Base-by-base conservation (phyloP, 2,113 vertebrate species). In the Gobius niger region DNA sequence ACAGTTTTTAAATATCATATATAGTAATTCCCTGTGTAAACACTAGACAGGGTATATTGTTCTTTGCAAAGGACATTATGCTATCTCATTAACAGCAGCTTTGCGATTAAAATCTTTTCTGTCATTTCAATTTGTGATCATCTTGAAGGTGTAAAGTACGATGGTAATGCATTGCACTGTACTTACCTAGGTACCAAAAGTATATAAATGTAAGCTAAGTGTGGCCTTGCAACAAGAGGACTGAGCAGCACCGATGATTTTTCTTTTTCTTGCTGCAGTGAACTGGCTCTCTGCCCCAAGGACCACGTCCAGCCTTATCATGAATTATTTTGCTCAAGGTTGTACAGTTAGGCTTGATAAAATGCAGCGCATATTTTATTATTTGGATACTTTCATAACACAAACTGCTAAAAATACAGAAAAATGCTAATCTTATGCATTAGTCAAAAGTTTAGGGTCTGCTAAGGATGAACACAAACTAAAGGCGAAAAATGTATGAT, bases 341-440 rank as follows among this genome's bases (percentile, higher is more conserved):
- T 14, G 52, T 16, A 18, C 12, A 44, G 41, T 60, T 13, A 42
- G 57, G 40, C 24, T 57, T 40, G 24, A 57, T 57, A 60, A 60
- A 42, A 60, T 60, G 7, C 57, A 44, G 40, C 40, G 42, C 8
- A 44, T 42, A 16, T n/a, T 44, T 60, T 60, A 60, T 60, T 9
- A 41, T 60, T 60, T 60, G 13, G 14, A 60, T 44, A 44, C 40
- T 60, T 60, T 44, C 34, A 60, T 5, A 60, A 60, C 57, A 60
- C 14, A 60, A 42, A 60, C 15, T 44, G n/a, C 40, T 42, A 5
- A 41, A 41, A n/a, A 60, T 24, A n/a, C 42, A 60, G 40, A 42
- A n/a, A 60, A 60, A 60, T 9, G 40, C 34, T 3, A 60, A 42
- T 60, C 57, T 41, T 0, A n/a, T 60, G 4, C 40, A 42, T 4